These are phyloP conservation scores for Drosophila kohkoa DNA, from an alignment of 1,140 invertebrate species.

Conservation along the genomic window DNA sequence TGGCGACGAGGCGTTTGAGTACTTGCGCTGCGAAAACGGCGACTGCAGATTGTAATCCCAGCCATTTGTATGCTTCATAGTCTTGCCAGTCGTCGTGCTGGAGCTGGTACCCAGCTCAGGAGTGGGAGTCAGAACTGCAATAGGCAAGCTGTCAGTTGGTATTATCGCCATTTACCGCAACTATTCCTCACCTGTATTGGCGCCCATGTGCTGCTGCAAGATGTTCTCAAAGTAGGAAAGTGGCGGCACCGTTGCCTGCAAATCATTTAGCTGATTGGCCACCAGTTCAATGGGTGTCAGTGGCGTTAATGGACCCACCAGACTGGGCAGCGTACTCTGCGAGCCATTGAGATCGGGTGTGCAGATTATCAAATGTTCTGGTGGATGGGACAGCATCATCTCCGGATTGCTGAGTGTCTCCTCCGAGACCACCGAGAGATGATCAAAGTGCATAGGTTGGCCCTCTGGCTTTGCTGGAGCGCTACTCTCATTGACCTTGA, in stretches of 20 bases:
- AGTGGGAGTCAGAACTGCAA: conserved; percentile 60
- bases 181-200: conserved; percentile 48
- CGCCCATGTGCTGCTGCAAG: conserved; percentile 67
- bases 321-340: conserved; percentile 74
- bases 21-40: conserved; percentile 78
- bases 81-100: conserved; percentile 71
- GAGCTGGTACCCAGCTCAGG: conserved; percentile 72
- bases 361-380: conserved; percentile 61
- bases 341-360: conserved; percentile 67
- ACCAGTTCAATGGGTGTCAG: conserved; percentile 79
- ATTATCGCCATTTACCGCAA: not conserved
- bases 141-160: not conserved
- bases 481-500: conserved; percentile 82
- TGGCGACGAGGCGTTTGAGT: conserved; percentile 56
- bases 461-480: conserved; percentile 77
- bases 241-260: conserved; percentile 78
- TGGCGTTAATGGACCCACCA: conserved; percentile 75
- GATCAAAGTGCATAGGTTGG: conserved; percentile 89
- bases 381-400: conserved; percentile 53
- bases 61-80: conserved; percentile 77
- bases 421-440: conserved; percentile 90
- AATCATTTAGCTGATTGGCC: conserved; percentile 79
- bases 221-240: conserved; percentile 84
- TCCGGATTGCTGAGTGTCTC: conserved; percentile 88
- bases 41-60: conserved; percentile 83